phyloP scores from a whole-genome alignment of 2,888 invertebrate genomes.

The Megastigmus dorsalis region DNA sequence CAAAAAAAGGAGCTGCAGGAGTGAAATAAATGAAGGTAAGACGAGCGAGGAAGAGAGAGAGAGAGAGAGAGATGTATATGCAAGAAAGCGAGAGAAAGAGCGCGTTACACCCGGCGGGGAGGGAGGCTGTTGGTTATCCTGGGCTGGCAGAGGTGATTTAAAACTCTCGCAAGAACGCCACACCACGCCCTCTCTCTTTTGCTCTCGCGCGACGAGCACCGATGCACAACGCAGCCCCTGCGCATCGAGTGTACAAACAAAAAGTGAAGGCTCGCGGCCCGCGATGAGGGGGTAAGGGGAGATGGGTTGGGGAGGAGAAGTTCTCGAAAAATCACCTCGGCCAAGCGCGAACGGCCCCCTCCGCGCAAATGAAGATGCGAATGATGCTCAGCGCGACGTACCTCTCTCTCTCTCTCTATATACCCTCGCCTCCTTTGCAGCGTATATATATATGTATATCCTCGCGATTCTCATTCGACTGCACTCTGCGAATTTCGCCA shows the following conservation, averaged over 20 bases:
- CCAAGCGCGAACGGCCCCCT: conserved; percentile 55
- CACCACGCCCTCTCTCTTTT: conserved; percentile 35
- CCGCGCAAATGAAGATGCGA: conserved; percentile 71
- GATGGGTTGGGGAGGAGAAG: no score
- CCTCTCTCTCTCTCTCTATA: conserved; percentile 56
- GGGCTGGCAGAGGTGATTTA: conserved; percentile 69
- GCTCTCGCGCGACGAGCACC: no score
- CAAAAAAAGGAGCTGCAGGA: not conserved
- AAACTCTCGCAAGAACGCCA: conserved; percentile 67
- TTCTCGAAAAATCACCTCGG: conserved; percentile 59
- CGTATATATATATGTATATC: no score
- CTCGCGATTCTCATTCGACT: no score
- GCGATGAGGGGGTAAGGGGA: no score
- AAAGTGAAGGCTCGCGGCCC: conserved; percentile 16
- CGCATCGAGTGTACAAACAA: conserved; percentile 29
- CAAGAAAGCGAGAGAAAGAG: conserved; percentile 37
- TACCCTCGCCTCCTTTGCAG: not conserved
- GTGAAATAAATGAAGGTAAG: conserved; percentile 36
- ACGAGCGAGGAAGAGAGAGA: no score
- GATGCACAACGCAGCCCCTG: no score
- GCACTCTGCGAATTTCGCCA: no score
- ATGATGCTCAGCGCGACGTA: conserved; percentile 59
- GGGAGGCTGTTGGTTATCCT: conserved; percentile 60
- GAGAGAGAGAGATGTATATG: conserved; percentile 48
- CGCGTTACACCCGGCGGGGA: conserved; percentile 51